These are phyloP conservation scores for Orycteropus afer DNA, from an alignment of 2,113 vertebrate species.

Conservation along the genomic window DNA sequence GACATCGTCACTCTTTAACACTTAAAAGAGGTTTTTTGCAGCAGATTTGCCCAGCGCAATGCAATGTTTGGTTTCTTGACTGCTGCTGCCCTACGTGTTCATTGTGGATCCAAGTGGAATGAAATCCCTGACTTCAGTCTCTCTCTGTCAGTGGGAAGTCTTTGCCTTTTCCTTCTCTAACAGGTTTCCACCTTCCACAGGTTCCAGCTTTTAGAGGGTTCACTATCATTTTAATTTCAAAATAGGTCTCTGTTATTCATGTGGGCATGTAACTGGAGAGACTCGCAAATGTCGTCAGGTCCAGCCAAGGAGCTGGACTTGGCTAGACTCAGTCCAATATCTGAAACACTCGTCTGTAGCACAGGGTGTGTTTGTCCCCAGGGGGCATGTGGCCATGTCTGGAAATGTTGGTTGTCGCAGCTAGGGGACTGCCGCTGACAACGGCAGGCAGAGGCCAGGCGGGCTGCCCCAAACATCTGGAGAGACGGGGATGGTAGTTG, in stretches of 20 bases:
- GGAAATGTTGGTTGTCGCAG: background rate
- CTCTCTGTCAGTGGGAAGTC: too few species aligned
- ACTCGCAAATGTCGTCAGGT: background rate
- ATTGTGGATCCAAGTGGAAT: too few species aligned
- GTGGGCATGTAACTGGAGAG: background rate
- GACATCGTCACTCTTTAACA: too few species aligned
- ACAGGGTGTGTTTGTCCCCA: background rate
- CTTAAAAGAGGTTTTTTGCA: too few species aligned
- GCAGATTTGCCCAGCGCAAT: too few species aligned
- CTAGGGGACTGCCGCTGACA: background rate
- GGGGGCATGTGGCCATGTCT: background rate
- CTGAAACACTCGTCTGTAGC: background rate
- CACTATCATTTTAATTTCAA: conserved; percentile 16
- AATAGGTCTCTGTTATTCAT: background rate
- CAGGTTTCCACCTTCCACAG: too few species aligned
- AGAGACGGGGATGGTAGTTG: background rate
- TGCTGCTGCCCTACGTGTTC: too few species aligned
- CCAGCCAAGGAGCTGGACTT: background rate
- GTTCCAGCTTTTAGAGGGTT: too few species aligned
- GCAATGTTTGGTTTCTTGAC: too few species aligned
- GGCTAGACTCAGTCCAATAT: background rate
- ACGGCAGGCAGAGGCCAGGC: background rate
- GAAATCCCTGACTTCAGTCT: too few species aligned
- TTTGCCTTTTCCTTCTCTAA: too few species aligned
- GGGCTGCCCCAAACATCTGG: too few species aligned